Percentiles rank a stretch among this genome's conserved stretches.
Conservation (phyloP, 23 tunicate genomes). For the Ciona savignyi region DNA sequence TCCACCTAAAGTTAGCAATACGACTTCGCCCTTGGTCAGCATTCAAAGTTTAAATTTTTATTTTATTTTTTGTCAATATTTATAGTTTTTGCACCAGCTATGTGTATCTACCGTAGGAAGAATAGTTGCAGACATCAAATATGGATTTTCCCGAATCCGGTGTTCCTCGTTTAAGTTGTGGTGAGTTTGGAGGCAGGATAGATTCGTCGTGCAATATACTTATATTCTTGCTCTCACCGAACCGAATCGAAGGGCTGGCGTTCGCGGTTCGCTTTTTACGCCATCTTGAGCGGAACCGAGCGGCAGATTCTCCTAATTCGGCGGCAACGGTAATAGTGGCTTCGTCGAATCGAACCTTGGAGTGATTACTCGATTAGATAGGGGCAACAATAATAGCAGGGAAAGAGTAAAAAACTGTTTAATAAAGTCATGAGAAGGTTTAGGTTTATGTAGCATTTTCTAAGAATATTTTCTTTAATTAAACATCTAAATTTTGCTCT, state of each 20-base stretch:
- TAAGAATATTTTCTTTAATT: no score
- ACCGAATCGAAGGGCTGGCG: conserved; percentile 12
- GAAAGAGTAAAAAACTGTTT: no score
- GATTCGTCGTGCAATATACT: conserved; percentile 29
- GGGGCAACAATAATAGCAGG: no score
- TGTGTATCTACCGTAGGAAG: conserved; percentile 65
- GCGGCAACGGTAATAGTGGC: conserved; percentile 78
- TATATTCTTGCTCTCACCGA: conserved; percentile 72
- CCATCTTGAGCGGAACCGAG: conserved; percentile 62
- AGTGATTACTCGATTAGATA: no score
- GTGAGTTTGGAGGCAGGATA: conserved; percentile 12
- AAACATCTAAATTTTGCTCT: no score
- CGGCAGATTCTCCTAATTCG: conserved; percentile 86
- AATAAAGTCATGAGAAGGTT: no score
- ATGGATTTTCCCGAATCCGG: conserved; percentile 39
- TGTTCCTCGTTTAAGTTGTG: conserved; percentile 17
- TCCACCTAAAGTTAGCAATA: no score
- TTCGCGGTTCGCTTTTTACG: conserved; percentile 22
- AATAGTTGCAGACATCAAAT: conserved; percentile 74
- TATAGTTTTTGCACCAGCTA: no score
- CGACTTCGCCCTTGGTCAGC: no score
- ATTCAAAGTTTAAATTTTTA: no score
- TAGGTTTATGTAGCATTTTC: no score
- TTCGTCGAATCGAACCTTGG: conserved; percentile 91
- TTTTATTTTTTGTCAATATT: no score